Percentiles rank a stretch among this genome's conserved stretches.
Conservation (phyloP, 2,113 vertebrate species). For the Fulica atra region DNA sequence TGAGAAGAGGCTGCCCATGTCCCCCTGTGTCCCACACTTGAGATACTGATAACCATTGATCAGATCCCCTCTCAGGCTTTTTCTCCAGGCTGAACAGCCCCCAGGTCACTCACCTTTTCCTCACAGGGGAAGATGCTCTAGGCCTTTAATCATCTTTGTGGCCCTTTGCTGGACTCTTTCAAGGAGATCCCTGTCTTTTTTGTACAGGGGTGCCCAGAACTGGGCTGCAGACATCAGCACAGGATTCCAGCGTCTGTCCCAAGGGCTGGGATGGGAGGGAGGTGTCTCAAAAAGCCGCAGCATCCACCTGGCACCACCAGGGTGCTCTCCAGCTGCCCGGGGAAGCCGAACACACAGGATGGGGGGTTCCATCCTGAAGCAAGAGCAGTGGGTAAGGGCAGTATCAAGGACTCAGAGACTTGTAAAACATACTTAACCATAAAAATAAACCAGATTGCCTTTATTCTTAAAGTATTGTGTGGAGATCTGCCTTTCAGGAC, state of each 20-base stretch:
- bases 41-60: too few species aligned
- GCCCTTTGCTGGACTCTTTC: too few species aligned
- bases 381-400: not conserved
- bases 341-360: fast-evolving
- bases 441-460: not conserved
- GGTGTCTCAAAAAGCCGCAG: not conserved
- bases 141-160: too few species aligned
- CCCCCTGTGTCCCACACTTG: too few species aligned
- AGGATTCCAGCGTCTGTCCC: not conserved
- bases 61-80: too few species aligned
- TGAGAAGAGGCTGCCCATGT: too few species aligned
- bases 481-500: not conserved
- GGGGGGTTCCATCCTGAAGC: not conserved
- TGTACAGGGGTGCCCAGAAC: too few species aligned
- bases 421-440: not conserved
- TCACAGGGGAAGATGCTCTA: too few species aligned
- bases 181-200: too few species aligned
- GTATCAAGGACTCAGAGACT: not conserved
- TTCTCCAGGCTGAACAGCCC: too few species aligned
- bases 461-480: not conserved
- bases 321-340: not conserved
- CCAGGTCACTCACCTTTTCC: too few species aligned
- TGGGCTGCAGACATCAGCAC: not conserved
- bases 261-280: fast-evolving
- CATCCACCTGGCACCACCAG: not conserved